These are phyloP conservation scores for Glareola pratincola DNA, from an alignment of 2,113 vertebrate species.

Conservation along the genomic window DNA sequence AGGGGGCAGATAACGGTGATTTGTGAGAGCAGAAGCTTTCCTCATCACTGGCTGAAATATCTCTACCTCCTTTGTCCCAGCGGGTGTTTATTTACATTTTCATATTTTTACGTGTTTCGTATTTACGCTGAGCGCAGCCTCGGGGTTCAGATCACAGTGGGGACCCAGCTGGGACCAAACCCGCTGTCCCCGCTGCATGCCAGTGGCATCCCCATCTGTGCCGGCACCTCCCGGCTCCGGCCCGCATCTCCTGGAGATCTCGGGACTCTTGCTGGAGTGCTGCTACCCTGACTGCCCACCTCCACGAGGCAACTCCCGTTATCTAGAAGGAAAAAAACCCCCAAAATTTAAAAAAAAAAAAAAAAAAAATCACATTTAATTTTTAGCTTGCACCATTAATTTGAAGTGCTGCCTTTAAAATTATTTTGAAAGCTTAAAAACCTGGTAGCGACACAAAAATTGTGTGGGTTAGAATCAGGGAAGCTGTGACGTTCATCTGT, in stretches of 20 bases:
- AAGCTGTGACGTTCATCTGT: not conserved
- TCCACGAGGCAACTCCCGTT: not conserved
- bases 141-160: not conserved
- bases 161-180: not conserved
- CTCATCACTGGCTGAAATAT: not conserved
- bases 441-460: no score
- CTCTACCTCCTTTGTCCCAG: not conserved
- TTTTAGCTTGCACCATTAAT: not conserved
- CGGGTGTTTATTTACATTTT: not conserved
- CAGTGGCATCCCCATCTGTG: not conserved
- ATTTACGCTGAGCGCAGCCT: not conserved
- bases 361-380: not conserved
- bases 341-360: not conserved
- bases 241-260: not conserved
- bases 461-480: not conserved
- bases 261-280: not conserved
- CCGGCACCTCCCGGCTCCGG: not conserved
- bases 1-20: not conserved
- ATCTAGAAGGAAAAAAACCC: not conserved
- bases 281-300: not conserved
- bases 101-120: no score
- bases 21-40: not conserved
- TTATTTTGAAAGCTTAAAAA: not conserved
- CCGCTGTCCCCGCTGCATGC: not conserved
- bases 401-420: not conserved